phyloP scores from a whole-genome alignment of 2,113 vertebrate genomes.

The Semicossyphus pulcher region DNA sequence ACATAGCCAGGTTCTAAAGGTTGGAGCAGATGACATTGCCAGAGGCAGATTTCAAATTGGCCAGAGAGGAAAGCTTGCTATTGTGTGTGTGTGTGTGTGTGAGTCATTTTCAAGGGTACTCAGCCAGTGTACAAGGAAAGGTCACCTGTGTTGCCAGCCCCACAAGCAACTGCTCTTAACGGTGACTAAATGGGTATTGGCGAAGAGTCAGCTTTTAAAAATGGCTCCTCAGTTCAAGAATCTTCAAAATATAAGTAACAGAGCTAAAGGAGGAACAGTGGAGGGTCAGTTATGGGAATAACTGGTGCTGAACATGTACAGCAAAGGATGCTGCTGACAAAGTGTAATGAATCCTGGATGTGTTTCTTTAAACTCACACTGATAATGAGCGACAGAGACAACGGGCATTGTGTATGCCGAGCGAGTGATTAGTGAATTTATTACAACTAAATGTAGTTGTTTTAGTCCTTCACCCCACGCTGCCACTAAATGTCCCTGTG shows the following conservation, averaged over 20 bases:
- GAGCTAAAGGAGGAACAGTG: background rate
- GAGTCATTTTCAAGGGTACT: constrained; percentile 72
- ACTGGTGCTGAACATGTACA: background rate
- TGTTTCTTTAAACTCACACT: constrained; percentile 18
- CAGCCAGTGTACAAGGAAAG: constrained; percentile 49
- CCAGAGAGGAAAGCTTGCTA: constrained; percentile 62
- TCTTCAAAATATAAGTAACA: background rate
- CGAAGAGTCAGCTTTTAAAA: constrained; percentile 32
- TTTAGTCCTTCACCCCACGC: constrained; percentile 79
- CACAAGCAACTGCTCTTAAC: constrained; percentile 35
- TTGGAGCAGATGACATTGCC: constrained; percentile 64
- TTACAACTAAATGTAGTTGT: constrained; percentile 82
- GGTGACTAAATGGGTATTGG: constrained; percentile 32
- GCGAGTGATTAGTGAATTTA: constrained; percentile 63
- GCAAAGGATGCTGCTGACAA: no score
- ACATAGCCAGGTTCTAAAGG: constrained; percentile 33
- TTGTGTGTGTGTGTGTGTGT: constrained; percentile 22
- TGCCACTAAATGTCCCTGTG: constrained; percentile 79
- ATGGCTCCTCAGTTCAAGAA: background rate
- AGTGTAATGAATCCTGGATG: background rate
- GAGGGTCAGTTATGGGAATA: background rate
- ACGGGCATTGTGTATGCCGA: constrained; percentile 10
- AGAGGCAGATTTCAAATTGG: constrained; percentile 68
- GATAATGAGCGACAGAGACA: constrained; percentile 30
- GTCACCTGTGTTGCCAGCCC: constrained; percentile 50